Conservation (phyloP, 2,888 invertebrate species). For the Yponomeuta cagnagella region DNA sequence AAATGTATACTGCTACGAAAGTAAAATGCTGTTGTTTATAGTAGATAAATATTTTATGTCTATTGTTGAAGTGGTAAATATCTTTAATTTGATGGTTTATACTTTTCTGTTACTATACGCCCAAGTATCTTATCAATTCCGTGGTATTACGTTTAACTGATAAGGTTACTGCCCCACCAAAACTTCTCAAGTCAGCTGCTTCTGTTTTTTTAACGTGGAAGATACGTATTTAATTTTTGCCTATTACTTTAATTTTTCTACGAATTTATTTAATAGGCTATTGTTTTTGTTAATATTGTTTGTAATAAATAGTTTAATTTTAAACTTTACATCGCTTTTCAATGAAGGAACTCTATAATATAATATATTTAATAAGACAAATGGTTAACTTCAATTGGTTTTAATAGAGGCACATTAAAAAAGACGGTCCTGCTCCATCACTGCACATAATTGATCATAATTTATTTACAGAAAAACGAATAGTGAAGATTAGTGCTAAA, state of each 20-base stretch:
- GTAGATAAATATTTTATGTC: background rate
- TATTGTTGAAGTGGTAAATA: background rate
- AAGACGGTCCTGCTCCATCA: conserved; percentile 36
- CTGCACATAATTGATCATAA: background rate
- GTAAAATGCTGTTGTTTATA: background rate
- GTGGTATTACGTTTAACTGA: background rate
- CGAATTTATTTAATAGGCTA: background rate
- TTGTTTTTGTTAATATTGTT: conserved; percentile 3
- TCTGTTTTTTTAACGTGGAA: background rate
- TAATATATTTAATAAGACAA: conserved; percentile 20
- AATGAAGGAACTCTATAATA: conserved; percentile 24
- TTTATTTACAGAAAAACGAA: conserved; percentile 9
- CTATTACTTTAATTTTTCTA: background rate
- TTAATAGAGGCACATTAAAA: conserved; percentile 71
- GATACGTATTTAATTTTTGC: background rate
- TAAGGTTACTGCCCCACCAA: background rate
- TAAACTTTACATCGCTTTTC: conserved; percentile 26
- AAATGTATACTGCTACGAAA: conserved; percentile 23
- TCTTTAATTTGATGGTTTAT: background rate
- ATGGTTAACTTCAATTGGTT: conserved; percentile 41
- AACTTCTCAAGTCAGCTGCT: background rate
- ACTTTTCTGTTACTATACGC: background rate
- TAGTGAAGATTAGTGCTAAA: conserved; percentile 27
- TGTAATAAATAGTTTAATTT: conserved; percentile 2
- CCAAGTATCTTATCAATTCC: background rate